phyloP scores from a whole-genome alignment of 53 echinoderm and acorn worm genomes.

The Hippasteria phrygiana region DNA sequence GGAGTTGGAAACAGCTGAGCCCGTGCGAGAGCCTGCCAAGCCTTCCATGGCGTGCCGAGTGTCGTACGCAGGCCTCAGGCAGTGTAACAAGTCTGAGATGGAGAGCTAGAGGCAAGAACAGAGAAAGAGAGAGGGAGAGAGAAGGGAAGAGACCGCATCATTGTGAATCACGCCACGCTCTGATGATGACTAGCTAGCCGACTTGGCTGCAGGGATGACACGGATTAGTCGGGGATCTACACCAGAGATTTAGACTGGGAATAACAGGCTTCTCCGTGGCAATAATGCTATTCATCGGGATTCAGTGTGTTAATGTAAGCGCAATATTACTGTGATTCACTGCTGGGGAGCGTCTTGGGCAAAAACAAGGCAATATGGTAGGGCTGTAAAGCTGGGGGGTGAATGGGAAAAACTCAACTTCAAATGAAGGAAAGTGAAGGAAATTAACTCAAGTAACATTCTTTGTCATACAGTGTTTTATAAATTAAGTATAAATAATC shows the following conservation, averaged over 20 bases:
- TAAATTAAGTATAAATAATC: too few relatives aligned
- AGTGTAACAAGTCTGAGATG: constrained; percentile 59
- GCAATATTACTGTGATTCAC: background rate
- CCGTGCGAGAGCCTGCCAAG: background rate
- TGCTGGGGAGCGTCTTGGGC: background rate
- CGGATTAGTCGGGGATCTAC: constrained; percentile 37
- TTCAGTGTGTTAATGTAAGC: constrained; percentile 43
- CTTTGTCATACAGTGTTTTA: too few relatives aligned
- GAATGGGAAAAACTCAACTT: too few relatives aligned
- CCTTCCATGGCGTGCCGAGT: background rate
- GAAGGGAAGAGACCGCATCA: background rate
- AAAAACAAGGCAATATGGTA: background rate
- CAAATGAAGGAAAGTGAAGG: too few relatives aligned
- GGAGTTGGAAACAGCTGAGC: constrained; percentile 7
- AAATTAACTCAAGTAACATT: too few relatives aligned
- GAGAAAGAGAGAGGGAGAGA: background rate
- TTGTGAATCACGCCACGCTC: constrained; percentile 30
- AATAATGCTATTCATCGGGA: constrained; percentile 28
- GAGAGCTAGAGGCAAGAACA: background rate
- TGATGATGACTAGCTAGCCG: background rate
- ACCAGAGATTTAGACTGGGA: constrained; percentile 21
- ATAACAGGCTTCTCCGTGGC: background rate
- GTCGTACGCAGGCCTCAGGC: background rate
- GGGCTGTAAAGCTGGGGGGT: background rate
- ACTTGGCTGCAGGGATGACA: background rate